Conservation (phyloP, 1,140 invertebrate genomes). For the Magallana angulata region DNA sequence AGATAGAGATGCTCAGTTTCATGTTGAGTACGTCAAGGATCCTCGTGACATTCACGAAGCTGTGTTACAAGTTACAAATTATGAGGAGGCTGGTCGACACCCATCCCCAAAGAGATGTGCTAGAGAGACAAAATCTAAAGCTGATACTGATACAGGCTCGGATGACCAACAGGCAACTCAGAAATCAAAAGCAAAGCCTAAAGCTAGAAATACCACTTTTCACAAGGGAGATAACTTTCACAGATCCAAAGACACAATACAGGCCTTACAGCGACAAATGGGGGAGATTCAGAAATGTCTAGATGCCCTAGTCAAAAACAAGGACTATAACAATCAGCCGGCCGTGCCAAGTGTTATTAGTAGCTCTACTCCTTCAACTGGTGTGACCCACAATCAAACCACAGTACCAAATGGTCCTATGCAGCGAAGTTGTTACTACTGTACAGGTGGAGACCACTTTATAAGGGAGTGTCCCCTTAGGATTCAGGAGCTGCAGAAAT, state of each 20-base stretch:
- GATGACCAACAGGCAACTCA: too few relatives aligned
- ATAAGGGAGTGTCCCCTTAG: not conserved
- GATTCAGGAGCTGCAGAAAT: conserved; percentile 2
- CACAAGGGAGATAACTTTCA: not conserved
- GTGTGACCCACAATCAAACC: not conserved
- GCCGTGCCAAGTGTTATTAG: not conserved
- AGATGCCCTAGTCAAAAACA: too few relatives aligned
- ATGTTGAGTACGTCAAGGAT: conserved; percentile 43
- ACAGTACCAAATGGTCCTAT: not conserved
- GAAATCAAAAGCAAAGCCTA: too few relatives aligned
- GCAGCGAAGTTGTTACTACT: not conserved
- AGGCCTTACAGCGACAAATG: not conserved
- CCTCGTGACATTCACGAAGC: conserved; percentile 38
- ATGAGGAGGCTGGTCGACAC: conserved; percentile 7
- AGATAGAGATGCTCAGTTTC: conserved; percentile 26
- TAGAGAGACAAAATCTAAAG: not conserved
- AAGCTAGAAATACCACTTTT: too few relatives aligned
- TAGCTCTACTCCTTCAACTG: not conserved
- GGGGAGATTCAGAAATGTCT: too few relatives aligned
- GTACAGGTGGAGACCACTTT: not conserved
- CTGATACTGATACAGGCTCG: not conserved
- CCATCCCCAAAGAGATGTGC: not conserved
- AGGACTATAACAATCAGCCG: not conserved
- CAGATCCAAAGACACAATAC: not conserved
- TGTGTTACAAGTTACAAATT: conserved; percentile 35